A percentile compares a stretch with the other conserved stretches of the same genome.
Evolutionary conservation across 2,113 vertebrate genomes (phyloP).

Genomic region (Heterotilapia buettikoferi): DNA sequence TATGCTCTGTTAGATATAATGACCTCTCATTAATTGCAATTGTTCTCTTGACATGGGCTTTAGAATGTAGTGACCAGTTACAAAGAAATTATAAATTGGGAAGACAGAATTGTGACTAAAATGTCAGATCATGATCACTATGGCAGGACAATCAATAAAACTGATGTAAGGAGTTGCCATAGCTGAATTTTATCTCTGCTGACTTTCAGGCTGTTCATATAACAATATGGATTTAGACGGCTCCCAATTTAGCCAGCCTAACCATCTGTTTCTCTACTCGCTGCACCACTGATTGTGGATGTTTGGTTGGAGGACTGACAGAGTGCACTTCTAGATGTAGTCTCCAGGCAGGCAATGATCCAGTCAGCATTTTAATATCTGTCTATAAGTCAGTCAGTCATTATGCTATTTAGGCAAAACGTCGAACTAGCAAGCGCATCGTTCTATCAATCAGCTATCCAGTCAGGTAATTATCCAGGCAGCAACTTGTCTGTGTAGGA

Average conservation of each 20-base stretch:
- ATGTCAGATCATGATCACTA: background rate
- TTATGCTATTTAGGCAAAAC: background rate
- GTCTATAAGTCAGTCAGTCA: background rate
- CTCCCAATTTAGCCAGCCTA: conserved; percentile 1
- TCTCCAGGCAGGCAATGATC: background rate
- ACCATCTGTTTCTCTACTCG: conserved; percentile 15
- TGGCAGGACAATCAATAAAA: background rate
- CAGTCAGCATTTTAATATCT: conserved; percentile 1
- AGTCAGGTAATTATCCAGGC: background rate
- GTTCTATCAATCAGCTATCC: background rate
- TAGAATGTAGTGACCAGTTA: conserved; percentile 26
- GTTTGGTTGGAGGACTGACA: conserved; percentile 1
- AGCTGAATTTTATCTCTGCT: background rate
- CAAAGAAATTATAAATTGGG: background rate
- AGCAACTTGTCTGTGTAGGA: background rate
- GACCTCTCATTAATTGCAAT: conserved; percentile 4
- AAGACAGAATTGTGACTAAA: background rate
- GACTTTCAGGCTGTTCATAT: background rate
- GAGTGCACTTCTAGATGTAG: background rate
- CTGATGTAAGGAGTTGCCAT: background rate
- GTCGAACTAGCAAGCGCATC: background rate
- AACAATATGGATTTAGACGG: background rate
- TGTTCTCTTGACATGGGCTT: conserved; percentile 4
- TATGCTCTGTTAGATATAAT: conserved; percentile 19
- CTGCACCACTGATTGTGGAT: background rate